Evolutionary conservation across 1,140 invertebrate genomes (phyloP), one percentile per base, ranked within the genome.

Genomic region (Sycophila sp.): DNA sequence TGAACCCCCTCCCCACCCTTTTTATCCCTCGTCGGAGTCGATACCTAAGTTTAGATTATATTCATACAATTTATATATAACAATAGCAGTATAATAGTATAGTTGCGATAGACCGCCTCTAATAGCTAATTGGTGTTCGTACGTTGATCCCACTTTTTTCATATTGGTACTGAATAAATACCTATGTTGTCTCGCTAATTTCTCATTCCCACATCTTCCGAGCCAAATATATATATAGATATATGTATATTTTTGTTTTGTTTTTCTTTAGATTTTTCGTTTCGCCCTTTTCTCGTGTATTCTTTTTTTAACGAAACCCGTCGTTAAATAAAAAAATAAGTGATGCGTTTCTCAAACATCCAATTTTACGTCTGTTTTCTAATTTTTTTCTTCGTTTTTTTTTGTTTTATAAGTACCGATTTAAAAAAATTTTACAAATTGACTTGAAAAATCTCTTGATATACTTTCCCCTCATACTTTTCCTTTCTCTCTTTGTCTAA

Each of bases 51-150:
- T 62, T 64, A 70, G 55, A 69, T 73, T 56, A 51, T 58, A 49
- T 42, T 34, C 15, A 55, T 69, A 45, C 40, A 15, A n/a, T 60
- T 24, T 58, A 53, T 73, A 74, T 66, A 70, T 73, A 78, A 76
- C 72, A 77, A 73, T 71, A 77, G 67, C 70, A 77, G 60, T 65
- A 73, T 77, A 75, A 73, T 78, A 80, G 75, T 79, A 80, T 64
- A 78, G 73, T 72, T 74, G 73, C 78, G 83, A 83, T 84, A 84
- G 83, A 84, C 77, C 81, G 83, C 77, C 62, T 81, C 80, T 86
- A 86, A 85, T 75, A 82, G 70, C 82, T 86, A 86, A 85, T 86
- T 86, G 85, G 85, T 86, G 85, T 86, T 86, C 81, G 76, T 85
- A 85, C 83, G 80, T 86, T 86, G 85, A 84, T 86, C 83, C 84